Conservation (phyloP, 2,797 vertebrate genomes). For the Heterohyrax brucei region DNA sequence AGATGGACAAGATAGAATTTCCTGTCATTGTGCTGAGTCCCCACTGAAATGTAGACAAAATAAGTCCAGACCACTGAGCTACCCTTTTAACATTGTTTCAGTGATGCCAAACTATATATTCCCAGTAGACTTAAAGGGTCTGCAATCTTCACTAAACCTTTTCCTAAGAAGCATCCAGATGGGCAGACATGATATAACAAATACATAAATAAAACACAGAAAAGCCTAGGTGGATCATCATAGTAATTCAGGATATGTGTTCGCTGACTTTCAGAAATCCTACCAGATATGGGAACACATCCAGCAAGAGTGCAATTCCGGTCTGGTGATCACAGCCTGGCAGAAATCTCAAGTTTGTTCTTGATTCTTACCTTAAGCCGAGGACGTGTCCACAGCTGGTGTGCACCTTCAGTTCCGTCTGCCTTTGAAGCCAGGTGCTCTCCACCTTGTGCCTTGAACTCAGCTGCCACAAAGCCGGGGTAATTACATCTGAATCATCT, state of each 20-base stretch:
- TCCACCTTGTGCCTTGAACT: constrained; percentile 64
- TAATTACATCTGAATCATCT: constrained; percentile 86
- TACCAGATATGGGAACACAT: neutral
- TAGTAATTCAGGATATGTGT: neutral
- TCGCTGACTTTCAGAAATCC: neutral
- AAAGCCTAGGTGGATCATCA: neutral
- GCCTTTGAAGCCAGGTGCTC: constrained; percentile 66
- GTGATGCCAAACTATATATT: neutral
- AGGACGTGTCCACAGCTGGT: constrained; percentile 18
- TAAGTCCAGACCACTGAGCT: neutral
- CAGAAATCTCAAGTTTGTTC: constrained; percentile 27
- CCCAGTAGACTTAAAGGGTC: neutral
- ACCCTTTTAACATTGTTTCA: neutral
- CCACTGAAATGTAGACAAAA: neutral
- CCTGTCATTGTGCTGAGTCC: neutral
- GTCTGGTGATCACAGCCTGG: neutral
- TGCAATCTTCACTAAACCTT: neutral
- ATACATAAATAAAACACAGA: neutral
- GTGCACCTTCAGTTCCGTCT: constrained; percentile 51
- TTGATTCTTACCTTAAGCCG: constrained; percentile 79
- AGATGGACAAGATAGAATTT: neutral
- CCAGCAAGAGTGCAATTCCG: neutral
- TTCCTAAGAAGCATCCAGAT: neutral
- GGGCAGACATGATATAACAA: neutral
- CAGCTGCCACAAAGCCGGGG: constrained; percentile 65